These are phyloP conservation scores for Siniperca knerii DNA, from an alignment of 2,113 vertebrate species.

Conservation along the genomic window DNA sequence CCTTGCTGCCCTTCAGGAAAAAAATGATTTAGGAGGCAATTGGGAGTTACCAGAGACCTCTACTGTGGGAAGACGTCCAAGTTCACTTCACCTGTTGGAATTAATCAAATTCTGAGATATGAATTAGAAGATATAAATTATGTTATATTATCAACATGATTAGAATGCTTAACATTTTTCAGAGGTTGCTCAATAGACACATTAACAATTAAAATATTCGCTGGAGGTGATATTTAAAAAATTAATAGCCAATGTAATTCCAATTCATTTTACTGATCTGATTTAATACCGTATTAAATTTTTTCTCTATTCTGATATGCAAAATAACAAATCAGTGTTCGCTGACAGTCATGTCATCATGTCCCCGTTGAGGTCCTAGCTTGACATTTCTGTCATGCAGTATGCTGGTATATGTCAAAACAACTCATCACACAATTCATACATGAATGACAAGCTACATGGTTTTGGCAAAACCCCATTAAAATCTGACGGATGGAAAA, in stretches of 20 bases:
- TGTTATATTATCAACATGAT: slow-evolving; percentile 14
- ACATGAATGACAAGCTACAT: slow-evolving; percentile 13
- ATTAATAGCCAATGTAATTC: background rate
- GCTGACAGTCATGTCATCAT: background rate
- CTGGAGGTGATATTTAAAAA: background rate
- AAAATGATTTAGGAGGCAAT: slow-evolving; percentile 63
- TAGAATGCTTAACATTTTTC: slow-evolving; percentile 1
- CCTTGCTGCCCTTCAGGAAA: slow-evolving; percentile 71
- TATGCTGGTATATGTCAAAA: slow-evolving; percentile 42
- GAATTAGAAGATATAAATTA: slow-evolving; percentile 13
- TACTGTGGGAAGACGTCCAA: slow-evolving; percentile 57
- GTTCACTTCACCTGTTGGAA: slow-evolving; percentile 64
- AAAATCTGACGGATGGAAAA: slow-evolving; percentile 43
- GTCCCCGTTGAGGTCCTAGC: background rate
- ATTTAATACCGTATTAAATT: background rate
- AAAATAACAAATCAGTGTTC: slow-evolving; percentile 23
- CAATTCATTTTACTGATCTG: background rate
- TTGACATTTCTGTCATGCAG: slow-evolving; percentile 39
- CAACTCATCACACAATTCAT: slow-evolving; percentile 35
- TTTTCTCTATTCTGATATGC: background rate
- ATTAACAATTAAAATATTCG: slow-evolving; percentile 4
- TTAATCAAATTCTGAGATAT: slow-evolving; percentile 45
- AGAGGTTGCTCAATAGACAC: background rate
- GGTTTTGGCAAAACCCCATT: slow-evolving; percentile 51
- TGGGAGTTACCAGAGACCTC: slow-evolving; percentile 59